Evolutionary conservation across 2,888 invertebrate species (phyloP).

Genomic region (Lumbricus terrestris): DNA sequence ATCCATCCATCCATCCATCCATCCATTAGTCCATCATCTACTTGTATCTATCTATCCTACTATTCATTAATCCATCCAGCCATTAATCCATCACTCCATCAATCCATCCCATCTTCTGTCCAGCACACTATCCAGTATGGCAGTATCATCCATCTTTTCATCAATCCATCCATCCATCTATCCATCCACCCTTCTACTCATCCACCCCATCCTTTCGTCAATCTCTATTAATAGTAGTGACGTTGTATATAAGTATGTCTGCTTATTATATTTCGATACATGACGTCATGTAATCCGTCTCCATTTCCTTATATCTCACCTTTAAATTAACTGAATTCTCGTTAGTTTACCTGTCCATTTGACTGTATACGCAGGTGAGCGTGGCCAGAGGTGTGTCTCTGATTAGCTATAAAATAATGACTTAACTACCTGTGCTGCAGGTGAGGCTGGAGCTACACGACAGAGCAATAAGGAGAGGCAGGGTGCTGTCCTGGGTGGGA

Average conservation of each 20-base stretch:
- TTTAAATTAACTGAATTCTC: background rate
- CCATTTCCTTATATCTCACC: background rate
- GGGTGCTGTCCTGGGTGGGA: slow-evolving; percentile 72
- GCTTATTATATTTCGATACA: background rate
- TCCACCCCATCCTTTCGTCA: background rate
- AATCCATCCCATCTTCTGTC: too few relatives aligned
- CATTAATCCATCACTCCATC: too few relatives aligned
- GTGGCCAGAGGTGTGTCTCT: background rate
- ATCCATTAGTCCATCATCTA: too few relatives aligned
- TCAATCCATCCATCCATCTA: too few relatives aligned
- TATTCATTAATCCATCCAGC: too few relatives aligned
- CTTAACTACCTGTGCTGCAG: slow-evolving; percentile 63
- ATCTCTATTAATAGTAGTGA: background rate
- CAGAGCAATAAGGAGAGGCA: slow-evolving; percentile 60
- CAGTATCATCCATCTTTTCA: too few relatives aligned
- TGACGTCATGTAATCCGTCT: background rate
- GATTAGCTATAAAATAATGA: background rate
- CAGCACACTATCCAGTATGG: too few relatives aligned
- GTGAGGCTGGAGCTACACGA: slow-evolving; percentile 72
- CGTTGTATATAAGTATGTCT: background rate
- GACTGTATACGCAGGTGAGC: background rate
- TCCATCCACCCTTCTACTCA: too few relatives aligned
- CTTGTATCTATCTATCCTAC: too few relatives aligned
- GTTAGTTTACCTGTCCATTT: too few relatives aligned
- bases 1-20: too few relatives aligned